phyloP scores from a whole-genome alignment of 2,113 vertebrate genomes.

The Tyrannus savana region DNA sequence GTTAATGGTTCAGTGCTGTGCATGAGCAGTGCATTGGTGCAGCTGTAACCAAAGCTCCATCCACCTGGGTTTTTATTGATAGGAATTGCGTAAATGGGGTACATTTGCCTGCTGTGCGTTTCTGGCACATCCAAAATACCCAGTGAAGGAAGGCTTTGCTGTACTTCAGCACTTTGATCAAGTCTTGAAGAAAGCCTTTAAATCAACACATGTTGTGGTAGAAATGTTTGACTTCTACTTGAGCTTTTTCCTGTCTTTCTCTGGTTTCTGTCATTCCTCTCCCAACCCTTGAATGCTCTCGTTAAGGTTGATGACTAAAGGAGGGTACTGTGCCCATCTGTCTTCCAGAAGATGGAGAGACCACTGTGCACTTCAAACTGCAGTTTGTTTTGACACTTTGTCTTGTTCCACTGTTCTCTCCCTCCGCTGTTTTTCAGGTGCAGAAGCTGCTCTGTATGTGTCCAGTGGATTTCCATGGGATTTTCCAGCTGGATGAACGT shows the following conservation, averaged over 20 bases:
- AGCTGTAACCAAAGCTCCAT: neutral
- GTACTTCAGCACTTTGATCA: neutral
- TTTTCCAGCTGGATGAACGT: slow-evolving; percentile 91
- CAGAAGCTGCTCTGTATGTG: slow-evolving; percentile 97
- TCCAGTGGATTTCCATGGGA: slow-evolving; percentile 89
- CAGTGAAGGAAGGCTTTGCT: neutral
- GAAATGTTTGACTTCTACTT: neutral
- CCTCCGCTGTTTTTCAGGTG: slow-evolving; percentile 74
- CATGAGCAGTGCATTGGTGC: neutral
- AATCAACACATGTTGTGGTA: accelerated
- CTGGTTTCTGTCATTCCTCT: neutral
- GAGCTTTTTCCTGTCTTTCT: neutral
- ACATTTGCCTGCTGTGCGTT: neutral
- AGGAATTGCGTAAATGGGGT: neutral
- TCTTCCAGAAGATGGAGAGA: neutral
- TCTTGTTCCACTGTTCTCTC: neutral
- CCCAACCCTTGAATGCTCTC: neutral
- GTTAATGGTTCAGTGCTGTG: neutral
- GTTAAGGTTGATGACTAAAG: neutral
- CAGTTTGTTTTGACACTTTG: neutral
- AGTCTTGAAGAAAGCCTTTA: neutral
- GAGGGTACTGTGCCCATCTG: neutral
- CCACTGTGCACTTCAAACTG: neutral
- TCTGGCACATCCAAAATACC: neutral
- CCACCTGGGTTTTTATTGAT: neutral